These are phyloP conservation scores for Spicauda simplicius DNA, from an alignment of 2,888 invertebrate genomes.

Conservation along the genomic window DNA sequence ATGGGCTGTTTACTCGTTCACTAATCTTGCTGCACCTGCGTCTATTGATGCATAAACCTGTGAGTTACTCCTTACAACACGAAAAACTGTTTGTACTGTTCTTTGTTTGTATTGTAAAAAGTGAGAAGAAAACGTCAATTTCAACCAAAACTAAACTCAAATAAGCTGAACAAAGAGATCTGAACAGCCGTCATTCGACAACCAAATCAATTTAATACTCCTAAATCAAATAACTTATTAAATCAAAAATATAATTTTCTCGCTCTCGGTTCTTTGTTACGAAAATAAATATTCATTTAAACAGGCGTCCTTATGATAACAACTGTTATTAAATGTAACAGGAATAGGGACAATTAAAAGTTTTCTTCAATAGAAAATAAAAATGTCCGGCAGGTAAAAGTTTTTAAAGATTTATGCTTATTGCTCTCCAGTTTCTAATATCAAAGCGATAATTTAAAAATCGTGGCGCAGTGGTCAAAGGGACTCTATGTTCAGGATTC, in stretches of 20 bases:
- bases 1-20: too few species aligned
- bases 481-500: too few species aligned
- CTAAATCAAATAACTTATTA: not conserved
- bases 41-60: too few species aligned
- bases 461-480: too few species aligned
- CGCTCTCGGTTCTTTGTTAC: not conserved
- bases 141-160: too few species aligned
- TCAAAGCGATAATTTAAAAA: too few species aligned
- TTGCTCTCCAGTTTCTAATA: not conserved
- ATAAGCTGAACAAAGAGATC: not conserved
- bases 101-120: too few species aligned
- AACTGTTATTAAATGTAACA: not conserved
- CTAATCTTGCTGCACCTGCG: too few species aligned
- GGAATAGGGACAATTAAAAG: not conserved
- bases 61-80: too few species aligned
- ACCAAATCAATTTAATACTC: not conserved
- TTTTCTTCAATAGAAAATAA: not conserved
- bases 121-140: too few species aligned
- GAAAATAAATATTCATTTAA: not conserved
- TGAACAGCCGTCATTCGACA: not conserved
- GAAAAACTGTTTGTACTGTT: too few species aligned
- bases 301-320: not conserved
- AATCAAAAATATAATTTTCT: not conserved
- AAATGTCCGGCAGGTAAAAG: not conserved
- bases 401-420: not conserved